Evolutionary conservation across 2,113 vertebrate species (phyloP).

Genomic region (Sapajus apella): DNA sequence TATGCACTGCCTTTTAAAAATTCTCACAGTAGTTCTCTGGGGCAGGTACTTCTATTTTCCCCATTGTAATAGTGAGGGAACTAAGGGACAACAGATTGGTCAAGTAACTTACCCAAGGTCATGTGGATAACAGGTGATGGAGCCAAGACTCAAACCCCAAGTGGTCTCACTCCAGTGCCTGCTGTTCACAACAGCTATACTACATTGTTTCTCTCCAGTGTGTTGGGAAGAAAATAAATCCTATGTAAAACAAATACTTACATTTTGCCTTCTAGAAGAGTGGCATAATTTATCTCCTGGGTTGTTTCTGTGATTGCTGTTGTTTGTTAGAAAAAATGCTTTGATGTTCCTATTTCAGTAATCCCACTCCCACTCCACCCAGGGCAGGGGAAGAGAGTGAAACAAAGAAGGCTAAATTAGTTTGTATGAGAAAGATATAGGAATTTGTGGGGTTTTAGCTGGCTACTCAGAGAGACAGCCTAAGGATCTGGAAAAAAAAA

Average conservation of each 20-base stretch:
- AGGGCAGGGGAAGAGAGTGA: background rate
- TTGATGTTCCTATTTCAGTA: background rate
- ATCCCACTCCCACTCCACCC: background rate
- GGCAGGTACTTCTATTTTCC: background rate
- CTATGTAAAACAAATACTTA: background rate
- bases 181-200: background rate
- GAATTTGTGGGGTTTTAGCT: background rate
- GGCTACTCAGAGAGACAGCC: background rate
- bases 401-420: background rate
- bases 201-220: background rate
- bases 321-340: conserved; percentile 17
- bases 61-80: background rate
- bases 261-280: background rate
- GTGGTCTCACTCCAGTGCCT: background rate
- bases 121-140: background rate
- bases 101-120: background rate
- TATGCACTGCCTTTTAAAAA: background rate
- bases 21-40: background rate
- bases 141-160: background rate
- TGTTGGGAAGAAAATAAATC: background rate
- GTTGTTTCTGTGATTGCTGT: background rate
- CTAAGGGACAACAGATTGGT: background rate
- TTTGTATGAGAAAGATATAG: background rate
- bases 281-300: background rate
- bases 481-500: background rate